Evolutionary conservation across 2,888 invertebrate genomes (phyloP).

Genomic region (Archips xylosteana): DNA sequence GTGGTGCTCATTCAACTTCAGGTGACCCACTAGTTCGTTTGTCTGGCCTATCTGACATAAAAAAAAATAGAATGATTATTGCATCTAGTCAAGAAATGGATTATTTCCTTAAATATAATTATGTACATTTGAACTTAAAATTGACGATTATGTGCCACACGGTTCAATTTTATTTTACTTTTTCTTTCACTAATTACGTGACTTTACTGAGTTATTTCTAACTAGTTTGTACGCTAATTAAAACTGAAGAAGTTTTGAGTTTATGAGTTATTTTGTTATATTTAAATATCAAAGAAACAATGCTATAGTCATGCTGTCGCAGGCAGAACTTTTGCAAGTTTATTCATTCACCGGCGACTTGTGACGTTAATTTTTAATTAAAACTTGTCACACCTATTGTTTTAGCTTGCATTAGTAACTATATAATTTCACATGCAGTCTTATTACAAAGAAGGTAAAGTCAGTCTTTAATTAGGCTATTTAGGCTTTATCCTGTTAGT

Average conservation of each 20-base stretch:
- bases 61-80: too few relatives aligned
- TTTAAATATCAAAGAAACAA: slow-evolving; percentile 23
- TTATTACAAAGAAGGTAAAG: too few relatives aligned
- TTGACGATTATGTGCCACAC: too few relatives aligned
- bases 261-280: background rate
- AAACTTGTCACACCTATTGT: background rate
- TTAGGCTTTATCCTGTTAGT: background rate
- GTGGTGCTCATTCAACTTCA: too few relatives aligned
- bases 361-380: slow-evolving; percentile 9
- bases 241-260: background rate
- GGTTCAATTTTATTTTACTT: background rate
- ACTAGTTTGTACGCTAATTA: background rate
- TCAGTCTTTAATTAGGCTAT: too few relatives aligned
- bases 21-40: too few relatives aligned
- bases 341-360: slow-evolving; percentile 6
- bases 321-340: slow-evolving; percentile 15
- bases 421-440: too few relatives aligned
- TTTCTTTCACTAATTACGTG: background rate
- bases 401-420: background rate
- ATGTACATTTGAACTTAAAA: too few relatives aligned
- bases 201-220: too few relatives aligned
- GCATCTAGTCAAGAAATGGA: too few relatives aligned
- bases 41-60: too few relatives aligned
- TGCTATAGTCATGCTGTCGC: background rate
- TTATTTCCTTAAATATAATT: too few relatives aligned